Conservation (phyloP, 2,888 invertebrate genomes). For the Byasa hedistus region DNA sequence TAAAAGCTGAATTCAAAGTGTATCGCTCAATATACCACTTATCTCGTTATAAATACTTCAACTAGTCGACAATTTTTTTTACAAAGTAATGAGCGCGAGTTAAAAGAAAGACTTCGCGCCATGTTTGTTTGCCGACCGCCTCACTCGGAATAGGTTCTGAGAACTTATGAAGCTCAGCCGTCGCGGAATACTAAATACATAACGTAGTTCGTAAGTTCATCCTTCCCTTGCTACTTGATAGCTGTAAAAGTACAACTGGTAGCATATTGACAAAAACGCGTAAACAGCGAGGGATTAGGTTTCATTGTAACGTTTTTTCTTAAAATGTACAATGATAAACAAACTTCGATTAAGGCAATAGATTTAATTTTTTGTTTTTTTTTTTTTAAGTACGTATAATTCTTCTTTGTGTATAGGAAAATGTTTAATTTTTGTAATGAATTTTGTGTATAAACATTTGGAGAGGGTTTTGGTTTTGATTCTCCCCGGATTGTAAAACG, state of each 20-base stretch:
- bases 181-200: conserved; percentile 62
- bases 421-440: too few relatives aligned
- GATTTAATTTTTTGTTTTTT: too few relatives aligned
- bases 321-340: too few relatives aligned
- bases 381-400: too few relatives aligned
- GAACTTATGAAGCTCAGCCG: conserved; percentile 54
- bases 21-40: background rate
- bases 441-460: too few relatives aligned
- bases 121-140: conserved; percentile 34
- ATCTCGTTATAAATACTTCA: conserved; percentile 11
- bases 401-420: too few relatives aligned
- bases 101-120: conserved; percentile 46
- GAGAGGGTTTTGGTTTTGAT: too few relatives aligned
- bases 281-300: background rate
- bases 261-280: background rate
- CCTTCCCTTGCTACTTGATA: conserved; percentile 43
- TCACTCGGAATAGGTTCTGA: conserved; percentile 49
- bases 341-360: too few relatives aligned
- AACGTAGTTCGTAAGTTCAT: conserved; percentile 54
- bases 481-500: too few relatives aligned
- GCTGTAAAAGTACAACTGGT: conserved; percentile 5
- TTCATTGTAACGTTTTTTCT: background rate
- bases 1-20: background rate
- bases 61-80: conserved; percentile 20
- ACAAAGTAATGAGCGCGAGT: conserved; percentile 37